Percentiles rank a stretch among this genome's conserved stretches.
phyloP scores from a whole-genome alignment of 35 echinoderm and acorn worm genomes.

The Diadema setosum region DNA sequence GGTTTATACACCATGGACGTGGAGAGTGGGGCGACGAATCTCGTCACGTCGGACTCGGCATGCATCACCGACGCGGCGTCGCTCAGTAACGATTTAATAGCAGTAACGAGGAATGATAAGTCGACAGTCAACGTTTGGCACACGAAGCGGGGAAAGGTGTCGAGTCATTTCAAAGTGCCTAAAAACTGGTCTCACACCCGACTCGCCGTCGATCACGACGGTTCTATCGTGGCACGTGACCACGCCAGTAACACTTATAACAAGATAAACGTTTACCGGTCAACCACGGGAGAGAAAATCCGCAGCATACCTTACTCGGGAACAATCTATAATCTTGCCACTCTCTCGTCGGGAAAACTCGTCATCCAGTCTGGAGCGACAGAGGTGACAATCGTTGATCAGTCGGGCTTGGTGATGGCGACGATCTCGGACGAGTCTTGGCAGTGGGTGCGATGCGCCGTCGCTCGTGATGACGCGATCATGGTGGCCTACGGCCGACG shows the following conservation, averaged over 20 bases:
- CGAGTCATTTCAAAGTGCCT: not conserved
- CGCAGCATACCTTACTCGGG: not conserved
- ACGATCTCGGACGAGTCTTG: not conserved
- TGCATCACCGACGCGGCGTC: not conserved
- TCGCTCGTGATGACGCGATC: not conserved
- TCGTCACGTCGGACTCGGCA: not conserved
- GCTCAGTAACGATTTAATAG: not conserved
- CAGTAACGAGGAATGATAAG: not conserved
- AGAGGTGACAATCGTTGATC: not conserved
- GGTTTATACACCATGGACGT: not conserved
- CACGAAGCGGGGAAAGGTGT: not conserved
- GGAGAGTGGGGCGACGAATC: not conserved
- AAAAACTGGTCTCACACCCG: not conserved
- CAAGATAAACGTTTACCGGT: not conserved
- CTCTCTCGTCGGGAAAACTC: not conserved
- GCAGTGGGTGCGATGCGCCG: constrained; percentile 8
- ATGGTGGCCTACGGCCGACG: not conserved
- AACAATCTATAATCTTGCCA: not conserved
- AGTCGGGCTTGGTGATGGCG: not conserved
- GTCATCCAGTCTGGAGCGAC: not conserved
- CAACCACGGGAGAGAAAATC: not conserved
- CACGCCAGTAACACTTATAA: not conserved
- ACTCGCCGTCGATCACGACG: not conserved
- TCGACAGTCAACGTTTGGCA: not conserved
- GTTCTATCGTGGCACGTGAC: not conserved